These are phyloP conservation scores for Trissoscelio sp. DNA, from an alignment of 2,888 invertebrate genomes.

Conservation along the genomic window DNA sequence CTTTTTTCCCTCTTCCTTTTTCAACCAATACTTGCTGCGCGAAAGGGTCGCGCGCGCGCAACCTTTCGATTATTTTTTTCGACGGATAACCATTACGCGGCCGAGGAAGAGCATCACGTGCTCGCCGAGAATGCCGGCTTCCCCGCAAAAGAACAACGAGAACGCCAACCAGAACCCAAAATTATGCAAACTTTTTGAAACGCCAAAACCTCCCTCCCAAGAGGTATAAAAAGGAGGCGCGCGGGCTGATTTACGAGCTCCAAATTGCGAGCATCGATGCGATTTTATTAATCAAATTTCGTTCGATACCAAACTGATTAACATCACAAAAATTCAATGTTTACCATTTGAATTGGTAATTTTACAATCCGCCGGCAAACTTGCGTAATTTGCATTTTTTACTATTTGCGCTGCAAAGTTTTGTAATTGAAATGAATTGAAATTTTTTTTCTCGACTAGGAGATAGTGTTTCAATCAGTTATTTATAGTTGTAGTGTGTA, in stretches of 20 bases:
- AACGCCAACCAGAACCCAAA: constrained; percentile 59
- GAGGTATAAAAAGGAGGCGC: constrained; percentile 7
- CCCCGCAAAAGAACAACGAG: constrained; percentile 61
- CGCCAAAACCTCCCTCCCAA: constrained; percentile 9
- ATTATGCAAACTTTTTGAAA: constrained; percentile 66
- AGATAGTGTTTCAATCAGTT: no score
- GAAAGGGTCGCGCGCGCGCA: constrained; percentile 44
- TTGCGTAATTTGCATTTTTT: no score
- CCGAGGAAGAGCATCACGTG: constrained; percentile 59
- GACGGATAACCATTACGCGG: constrained; percentile 66
- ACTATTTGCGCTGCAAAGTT: no score
- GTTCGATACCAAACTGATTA: background rate
- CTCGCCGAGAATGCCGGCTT: constrained; percentile 66
- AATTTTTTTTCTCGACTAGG: no score
- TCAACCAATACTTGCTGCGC: constrained; percentile 52
- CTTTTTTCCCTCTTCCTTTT: constrained; percentile 54
- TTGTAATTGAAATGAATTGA: no score
- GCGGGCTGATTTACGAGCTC: constrained; percentile 58
- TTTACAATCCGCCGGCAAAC: no score
- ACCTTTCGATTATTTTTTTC: constrained; percentile 69
- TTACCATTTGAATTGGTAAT: no score
- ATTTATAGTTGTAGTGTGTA: no score
- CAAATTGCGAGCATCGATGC: constrained; percentile 46
- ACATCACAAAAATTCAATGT: background rate
- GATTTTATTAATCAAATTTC: constrained; percentile 22